Evolutionary conservation across 2,888 invertebrate species (phyloP), one percentile per base, ranked within the genome.

Genomic region (Petrolisthes manimaculis): DNA sequence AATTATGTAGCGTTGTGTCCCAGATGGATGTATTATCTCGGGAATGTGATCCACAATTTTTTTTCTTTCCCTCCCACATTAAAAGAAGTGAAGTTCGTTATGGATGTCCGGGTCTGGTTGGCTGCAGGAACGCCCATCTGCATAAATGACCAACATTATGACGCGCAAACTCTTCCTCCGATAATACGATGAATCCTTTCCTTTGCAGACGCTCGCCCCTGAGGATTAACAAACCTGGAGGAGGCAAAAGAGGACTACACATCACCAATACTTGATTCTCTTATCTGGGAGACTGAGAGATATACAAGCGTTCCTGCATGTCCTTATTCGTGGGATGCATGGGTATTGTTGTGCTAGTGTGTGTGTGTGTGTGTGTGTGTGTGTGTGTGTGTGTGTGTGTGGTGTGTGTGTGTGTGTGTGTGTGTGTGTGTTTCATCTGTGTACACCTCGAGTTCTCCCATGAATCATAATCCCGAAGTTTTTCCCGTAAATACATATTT

Each of bases 11-110:
- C 83, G 87, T 87, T 87, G 83, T 87, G 87, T 79, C 83, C 83
- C 87, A 87, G 87, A 87, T 87, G 87, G 87, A 87, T 87, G 87
- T 87, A 83, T 87, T 87, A 87, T 87, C 87, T 87, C 83, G 83
- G 80, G 87, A 55, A 78, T 77, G 78, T 55, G 79, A 79, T 51
- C 61, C 56, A 71, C 74, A 79, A 79, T 61, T 18, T 61, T n/a
- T 3, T 55, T 55, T 0, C 67, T 55, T 9, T 56, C 18, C 51
- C 18, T 12, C 18, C 80, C 24, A 56, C 55, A 81, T 74, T 55
- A 87, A 87, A 83, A 87, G 83, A 87, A 87, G 69, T 87, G 83
- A 54, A n/a, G 69, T 51, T 51, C 51, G 67, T 37, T 24, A 54
- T 12, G 18, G 79, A 3, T 55, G 81, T 51, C 75, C 78, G 77